A percentile compares a stretch with the other conserved stretches of the same genome.
Conservation (phyloP, 2,113 vertebrate genomes). For the Sinocyclocheilus grahami region DNA sequence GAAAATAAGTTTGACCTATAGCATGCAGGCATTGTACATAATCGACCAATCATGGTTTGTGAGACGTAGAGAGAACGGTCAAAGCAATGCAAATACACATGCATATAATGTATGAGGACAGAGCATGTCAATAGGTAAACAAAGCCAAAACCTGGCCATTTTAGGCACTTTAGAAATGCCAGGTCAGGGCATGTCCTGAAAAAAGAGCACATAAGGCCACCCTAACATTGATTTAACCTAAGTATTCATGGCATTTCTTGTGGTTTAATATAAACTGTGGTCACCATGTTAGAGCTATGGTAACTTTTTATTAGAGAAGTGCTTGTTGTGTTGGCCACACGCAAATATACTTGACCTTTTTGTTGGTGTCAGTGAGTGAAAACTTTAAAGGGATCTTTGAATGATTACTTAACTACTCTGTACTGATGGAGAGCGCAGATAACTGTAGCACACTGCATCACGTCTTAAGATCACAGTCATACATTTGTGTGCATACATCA, state of each 20-base stretch:
- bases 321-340: neutral
- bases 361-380: neutral
- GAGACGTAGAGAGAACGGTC: no score
- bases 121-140: no score
- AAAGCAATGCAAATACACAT: no score
- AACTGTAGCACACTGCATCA: constrained; percentile 1
- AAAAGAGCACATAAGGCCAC: neutral
- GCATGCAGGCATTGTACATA: no score
- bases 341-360: neutral
- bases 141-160: neutral
- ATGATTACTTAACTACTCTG: constrained; percentile 3
- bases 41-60: no score
- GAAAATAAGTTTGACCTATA: no score
- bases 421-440: neutral
- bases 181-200: neutral
- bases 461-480: constrained; percentile 36
- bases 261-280: neutral
- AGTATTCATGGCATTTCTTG: neutral
- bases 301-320: neutral
- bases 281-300: neutral
- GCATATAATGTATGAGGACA: no score
- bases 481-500: neutral
- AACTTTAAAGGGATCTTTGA: neutral
- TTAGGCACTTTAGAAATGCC: neutral
- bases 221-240: neutral